phyloP scores from a whole-genome alignment of 2,113 vertebrate species.

The Gymnarchus niloticus region DNA sequence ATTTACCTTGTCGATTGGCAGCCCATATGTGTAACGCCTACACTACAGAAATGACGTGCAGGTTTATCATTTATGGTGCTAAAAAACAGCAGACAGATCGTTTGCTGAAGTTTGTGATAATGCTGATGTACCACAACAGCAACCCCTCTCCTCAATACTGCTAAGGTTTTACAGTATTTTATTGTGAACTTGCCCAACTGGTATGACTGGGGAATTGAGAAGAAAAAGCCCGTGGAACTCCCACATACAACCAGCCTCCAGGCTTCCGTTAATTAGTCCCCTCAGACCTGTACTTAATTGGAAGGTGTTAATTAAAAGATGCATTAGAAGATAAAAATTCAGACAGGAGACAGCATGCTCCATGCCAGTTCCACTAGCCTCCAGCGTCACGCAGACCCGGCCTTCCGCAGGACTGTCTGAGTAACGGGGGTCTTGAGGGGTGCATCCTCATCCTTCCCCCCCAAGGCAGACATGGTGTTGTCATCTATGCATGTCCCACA shows the following conservation, averaged over 20 bases:
- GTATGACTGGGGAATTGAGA: constrained; percentile 34
- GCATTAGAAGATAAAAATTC: constrained; percentile 41
- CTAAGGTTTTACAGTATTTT: neutral
- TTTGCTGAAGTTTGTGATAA: constrained; percentile 38
- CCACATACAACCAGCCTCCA: constrained; percentile 49
- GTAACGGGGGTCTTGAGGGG: neutral
- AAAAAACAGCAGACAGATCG: constrained; percentile 46
- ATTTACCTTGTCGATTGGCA: neutral
- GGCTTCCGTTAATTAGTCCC: constrained; percentile 51
- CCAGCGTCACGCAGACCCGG: constrained; percentile 48
- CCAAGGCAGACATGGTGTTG: neutral
- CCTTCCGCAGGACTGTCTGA: constrained; percentile 44
- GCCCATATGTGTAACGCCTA: neutral
- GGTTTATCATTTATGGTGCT: constrained; percentile 45
- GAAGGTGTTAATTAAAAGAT: constrained; percentile 55
- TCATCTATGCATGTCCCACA: neutral
- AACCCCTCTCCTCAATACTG: neutral
- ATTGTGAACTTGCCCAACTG: constrained; percentile 31
- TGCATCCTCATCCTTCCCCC: neutral
- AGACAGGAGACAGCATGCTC: constrained; percentile 40
- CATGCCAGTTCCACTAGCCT: constrained; percentile 43
- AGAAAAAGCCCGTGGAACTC: constrained; percentile 43
- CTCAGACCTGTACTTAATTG: constrained; percentile 54
- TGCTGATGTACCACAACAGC: constrained; percentile 43
- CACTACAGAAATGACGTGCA: constrained; percentile 37